Percentiles rank a stretch among this genome's conserved stretches.
Conservation (phyloP, 2,113 vertebrate species). For the Toxotes chatareus region DNA sequence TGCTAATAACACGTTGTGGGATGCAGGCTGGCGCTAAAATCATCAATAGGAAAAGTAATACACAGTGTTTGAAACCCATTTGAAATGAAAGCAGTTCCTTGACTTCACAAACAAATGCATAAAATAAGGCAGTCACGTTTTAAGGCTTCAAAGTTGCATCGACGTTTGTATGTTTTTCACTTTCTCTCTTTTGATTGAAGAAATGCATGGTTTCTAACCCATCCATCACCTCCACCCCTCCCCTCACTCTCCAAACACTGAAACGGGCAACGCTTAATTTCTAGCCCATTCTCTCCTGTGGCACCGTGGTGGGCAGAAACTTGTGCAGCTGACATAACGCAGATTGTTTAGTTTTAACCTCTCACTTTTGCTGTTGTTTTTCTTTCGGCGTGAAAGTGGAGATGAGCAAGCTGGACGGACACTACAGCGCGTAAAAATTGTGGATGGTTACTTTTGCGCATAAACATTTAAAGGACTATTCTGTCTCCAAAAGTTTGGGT, state of each 20-base stretch:
- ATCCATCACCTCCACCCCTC: constrained; percentile 74
- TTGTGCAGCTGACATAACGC: constrained; percentile 15
- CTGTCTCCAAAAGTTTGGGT: constrained; percentile 42
- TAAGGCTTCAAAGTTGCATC: constrained; percentile 50
- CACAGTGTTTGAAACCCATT: background rate
- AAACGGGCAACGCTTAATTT: constrained; percentile 57
- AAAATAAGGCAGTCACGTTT: constrained; percentile 34
- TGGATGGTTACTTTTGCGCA: constrained; percentile 71
- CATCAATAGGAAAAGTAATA: constrained; percentile 38
- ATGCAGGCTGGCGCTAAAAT: background rate
- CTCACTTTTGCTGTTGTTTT: constrained; percentile 16
- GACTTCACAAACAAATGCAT: constrained; percentile 10
- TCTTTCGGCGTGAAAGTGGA: constrained; percentile 4
- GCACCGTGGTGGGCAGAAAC: constrained; percentile 62
- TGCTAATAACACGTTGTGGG: constrained; percentile 41
- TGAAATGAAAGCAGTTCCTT: background rate
- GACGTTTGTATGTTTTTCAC: constrained; percentile 55
- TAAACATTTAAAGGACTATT: constrained; percentile 53
- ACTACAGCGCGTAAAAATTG: constrained; percentile 71
- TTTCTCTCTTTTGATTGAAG: constrained; percentile 70
- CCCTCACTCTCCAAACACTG: constrained; percentile 64
- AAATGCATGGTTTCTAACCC: constrained; percentile 57
- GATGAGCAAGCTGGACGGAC: constrained; percentile 49
- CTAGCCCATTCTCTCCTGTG: constrained; percentile 70
- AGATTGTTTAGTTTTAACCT: background rate